These are phyloP conservation scores for Ophion ellenae DNA, from an alignment of 2,888 invertebrate genomes.

Conservation along the genomic window DNA sequence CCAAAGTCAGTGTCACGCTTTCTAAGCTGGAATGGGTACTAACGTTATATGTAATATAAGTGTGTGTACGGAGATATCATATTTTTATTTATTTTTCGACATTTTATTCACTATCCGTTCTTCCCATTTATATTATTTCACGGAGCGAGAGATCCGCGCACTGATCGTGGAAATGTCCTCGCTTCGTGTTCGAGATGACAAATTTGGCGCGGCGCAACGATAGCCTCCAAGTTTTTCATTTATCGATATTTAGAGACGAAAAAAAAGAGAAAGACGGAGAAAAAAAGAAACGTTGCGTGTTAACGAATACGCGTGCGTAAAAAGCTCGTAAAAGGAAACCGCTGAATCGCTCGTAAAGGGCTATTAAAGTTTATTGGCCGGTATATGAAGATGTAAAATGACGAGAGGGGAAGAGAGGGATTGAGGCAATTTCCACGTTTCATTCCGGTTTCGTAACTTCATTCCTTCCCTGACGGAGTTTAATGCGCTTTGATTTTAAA, in stretches of 20 bases:
- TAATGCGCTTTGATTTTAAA: not conserved
- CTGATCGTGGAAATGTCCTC: not conserved
- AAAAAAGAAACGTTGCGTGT: not conserved
- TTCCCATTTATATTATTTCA: conserved; percentile 25
- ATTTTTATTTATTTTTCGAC: not conserved
- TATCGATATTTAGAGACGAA: no score
- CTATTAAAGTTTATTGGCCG: conserved; percentile 40
- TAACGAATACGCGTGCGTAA: not conserved
- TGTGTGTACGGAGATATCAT: not conserved
- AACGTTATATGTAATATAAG: no score
- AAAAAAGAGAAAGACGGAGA: not conserved
- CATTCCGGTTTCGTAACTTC: conserved; percentile 14
- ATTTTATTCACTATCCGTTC: not conserved
- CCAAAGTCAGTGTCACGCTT: conserved; percentile 69
- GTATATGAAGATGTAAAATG: conserved; percentile 31
- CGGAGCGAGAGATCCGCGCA: not conserved
- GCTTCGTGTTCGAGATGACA: not conserved
- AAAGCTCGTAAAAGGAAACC: conserved; percentile 20
- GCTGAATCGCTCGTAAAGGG: conserved; percentile 19
- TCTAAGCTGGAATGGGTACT: conserved; percentile 64
- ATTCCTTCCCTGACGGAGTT: not conserved
- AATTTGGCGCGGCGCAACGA: not conserved
- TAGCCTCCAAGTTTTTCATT: not conserved
- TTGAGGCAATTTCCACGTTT: not conserved
- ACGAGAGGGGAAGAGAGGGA: not conserved